Evolutionary conservation across 2,113 vertebrate species (phyloP).

Genomic region (Oncorhynchus tshawytscha): DNA sequence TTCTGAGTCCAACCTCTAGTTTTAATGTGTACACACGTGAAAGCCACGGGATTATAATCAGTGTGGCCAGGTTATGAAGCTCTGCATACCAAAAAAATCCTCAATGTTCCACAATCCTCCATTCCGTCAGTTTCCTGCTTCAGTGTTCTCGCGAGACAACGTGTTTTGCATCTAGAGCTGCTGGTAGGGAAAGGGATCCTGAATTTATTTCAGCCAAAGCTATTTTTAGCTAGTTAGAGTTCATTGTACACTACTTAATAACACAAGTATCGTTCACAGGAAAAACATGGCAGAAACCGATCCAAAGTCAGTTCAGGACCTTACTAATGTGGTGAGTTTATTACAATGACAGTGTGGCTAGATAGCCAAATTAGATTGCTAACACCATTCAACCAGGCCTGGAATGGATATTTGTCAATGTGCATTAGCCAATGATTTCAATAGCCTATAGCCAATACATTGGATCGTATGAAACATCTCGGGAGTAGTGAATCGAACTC

Average conservation of each 20-base stretch:
- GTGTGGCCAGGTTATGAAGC: too few species aligned
- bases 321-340: constrained; percentile 88
- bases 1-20: too few species aligned
- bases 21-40: too few species aligned
- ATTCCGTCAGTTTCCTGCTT: not conserved
- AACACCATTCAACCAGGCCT: not conserved
- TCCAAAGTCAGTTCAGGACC: constrained; percentile 92
- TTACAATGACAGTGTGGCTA: not conserved
- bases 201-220: not conserved
- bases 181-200: not conserved
- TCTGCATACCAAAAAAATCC: constrained; percentile 12
- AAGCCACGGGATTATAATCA: too few species aligned
- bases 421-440: not conserved
- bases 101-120: constrained; percentile 7
- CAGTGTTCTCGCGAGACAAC: constrained; percentile 54
- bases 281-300: constrained; percentile 87
- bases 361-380: not conserved
- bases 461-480: not conserved
- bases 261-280: not conserved
- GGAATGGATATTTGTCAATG: not conserved
- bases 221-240: too few species aligned
- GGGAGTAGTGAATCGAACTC: not conserved
- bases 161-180: not conserved
- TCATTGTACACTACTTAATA: too few species aligned
- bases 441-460: not conserved